Evolutionary conservation across 2,797 vertebrate genomes (phyloP).

Genomic region (Heteromormyrus szaboi): DNA sequence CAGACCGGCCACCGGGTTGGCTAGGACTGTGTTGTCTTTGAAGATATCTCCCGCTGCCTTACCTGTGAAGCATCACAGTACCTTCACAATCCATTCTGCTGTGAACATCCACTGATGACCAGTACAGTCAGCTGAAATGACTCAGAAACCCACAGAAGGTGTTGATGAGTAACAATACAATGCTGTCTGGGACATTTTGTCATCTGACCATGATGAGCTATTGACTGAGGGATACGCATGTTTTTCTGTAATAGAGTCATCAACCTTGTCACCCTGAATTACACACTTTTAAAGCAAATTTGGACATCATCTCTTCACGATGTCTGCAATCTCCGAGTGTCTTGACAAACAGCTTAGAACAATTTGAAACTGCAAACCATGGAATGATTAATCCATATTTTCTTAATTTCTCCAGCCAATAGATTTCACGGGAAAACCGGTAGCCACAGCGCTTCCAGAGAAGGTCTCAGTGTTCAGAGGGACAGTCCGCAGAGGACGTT

Average conservation of each 20-base stretch:
- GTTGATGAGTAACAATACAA: background rate
- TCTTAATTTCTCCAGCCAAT: background rate
- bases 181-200: background rate
- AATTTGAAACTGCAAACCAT: background rate
- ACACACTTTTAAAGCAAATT: background rate
- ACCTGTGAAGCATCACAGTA: conserved; percentile 51
- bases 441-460: background rate
- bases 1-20: conserved; percentile 87
- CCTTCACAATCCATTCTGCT: background rate
- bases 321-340: background rate
- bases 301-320: background rate
- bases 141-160: background rate
- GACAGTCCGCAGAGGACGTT: background rate
- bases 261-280: background rate
- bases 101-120: background rate
- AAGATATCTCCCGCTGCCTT: conserved; percentile 95
- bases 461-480: background rate
- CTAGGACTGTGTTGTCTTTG: conserved; percentile 77
- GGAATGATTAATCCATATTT: background rate
- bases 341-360: background rate
- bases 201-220: background rate
- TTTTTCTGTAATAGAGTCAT: background rate
- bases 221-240: background rate
- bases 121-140: background rate
- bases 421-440: background rate